phyloP scores from a whole-genome alignment of 1,140 invertebrate species.

The Heliconius eleuchia region DNA sequence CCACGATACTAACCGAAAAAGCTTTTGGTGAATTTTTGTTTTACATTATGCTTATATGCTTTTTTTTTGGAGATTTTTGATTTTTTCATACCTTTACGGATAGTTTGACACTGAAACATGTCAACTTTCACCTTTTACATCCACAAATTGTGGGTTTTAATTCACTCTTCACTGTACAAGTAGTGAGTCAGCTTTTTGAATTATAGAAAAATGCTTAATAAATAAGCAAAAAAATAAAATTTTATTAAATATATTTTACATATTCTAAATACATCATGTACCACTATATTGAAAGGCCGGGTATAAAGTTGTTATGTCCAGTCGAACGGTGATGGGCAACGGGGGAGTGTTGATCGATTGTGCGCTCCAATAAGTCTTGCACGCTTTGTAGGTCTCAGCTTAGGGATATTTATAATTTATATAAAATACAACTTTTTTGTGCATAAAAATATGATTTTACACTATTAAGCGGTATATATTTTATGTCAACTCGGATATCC shows the following conservation, averaged over 20 bases:
- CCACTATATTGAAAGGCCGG: background rate
- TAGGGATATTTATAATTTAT: conserved; percentile 9
- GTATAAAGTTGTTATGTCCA: conserved; percentile 15
- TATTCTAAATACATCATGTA: conserved; percentile 12
- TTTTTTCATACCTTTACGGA: background rate
- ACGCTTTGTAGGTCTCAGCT: background rate
- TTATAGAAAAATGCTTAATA: background rate
- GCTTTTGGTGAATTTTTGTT: background rate
- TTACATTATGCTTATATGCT: background rate
- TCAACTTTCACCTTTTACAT: too few relatives aligned
- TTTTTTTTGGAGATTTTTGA: background rate
- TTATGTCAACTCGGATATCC: background rate
- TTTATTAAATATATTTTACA: background rate
- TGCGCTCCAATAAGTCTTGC: conserved; percentile 18
- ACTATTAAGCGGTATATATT: background rate
- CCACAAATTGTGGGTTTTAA: too few relatives aligned
- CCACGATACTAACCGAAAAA: background rate
- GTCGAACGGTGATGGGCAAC: conserved; percentile 16
- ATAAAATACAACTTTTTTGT: background rate
- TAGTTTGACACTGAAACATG: background rate
- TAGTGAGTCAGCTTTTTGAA: too few relatives aligned
- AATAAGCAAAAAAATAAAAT: background rate
- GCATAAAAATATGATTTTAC: background rate
- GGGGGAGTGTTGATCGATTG: conserved; percentile 19
- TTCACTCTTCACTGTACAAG: too few relatives aligned